phyloP scores from a whole-genome alignment of 2,113 vertebrate genomes.

The Melanerpes aurifrons region DNA sequence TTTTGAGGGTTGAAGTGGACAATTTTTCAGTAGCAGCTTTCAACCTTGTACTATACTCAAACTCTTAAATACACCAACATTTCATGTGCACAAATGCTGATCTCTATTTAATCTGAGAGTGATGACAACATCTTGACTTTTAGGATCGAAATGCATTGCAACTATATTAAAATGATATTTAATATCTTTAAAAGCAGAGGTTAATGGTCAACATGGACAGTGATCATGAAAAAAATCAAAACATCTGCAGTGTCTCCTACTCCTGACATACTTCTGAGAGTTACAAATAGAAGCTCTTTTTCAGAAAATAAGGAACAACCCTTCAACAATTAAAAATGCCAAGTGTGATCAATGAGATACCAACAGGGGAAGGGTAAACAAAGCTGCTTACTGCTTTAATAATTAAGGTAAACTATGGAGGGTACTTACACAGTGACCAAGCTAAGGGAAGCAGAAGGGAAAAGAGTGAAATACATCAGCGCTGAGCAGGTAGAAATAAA shows the following conservation, averaged over 20 bases:
- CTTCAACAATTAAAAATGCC: constrained; percentile 12
- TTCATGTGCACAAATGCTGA: background rate
- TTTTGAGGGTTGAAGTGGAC: background rate
- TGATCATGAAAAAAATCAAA: background rate
- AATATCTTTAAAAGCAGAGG: background rate
- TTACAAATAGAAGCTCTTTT: background rate
- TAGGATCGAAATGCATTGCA: background rate
- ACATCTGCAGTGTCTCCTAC: background rate
- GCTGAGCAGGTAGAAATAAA: constrained; percentile 72
- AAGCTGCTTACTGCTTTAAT: constrained; percentile 29
- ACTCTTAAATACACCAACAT: background rate
- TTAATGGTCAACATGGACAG: accelerated
- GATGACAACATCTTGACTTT: background rate
- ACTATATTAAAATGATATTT: background rate
- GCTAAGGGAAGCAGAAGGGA: constrained; percentile 88
- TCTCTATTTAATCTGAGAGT: background rate
- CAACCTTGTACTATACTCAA: background rate
- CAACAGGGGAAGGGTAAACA: constrained; percentile 31
- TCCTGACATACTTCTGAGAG: background rate
- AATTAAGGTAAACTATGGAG: constrained; percentile 63
- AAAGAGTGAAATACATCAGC: constrained; percentile 81
- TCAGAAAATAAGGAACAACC: background rate
- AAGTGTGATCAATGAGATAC: background rate
- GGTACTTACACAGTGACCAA: constrained; percentile 98
- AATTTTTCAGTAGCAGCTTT: background rate